Conservation (phyloP, 2,888 invertebrate species). For the Congeria kusceri region DNA sequence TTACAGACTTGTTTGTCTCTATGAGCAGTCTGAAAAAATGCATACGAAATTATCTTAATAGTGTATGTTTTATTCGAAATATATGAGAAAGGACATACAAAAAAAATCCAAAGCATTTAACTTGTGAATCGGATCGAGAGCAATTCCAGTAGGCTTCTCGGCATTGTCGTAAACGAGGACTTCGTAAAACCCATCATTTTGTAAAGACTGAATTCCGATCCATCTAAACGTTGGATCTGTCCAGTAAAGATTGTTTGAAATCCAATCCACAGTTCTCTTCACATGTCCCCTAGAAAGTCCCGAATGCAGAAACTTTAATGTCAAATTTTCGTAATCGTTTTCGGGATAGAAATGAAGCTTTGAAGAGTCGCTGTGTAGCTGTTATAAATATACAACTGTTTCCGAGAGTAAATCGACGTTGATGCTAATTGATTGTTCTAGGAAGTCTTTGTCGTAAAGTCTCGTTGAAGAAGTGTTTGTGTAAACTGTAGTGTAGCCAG, state of each 20-base stretch:
- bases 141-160: slow-evolving; percentile 21
- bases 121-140: slow-evolving; percentile 21
- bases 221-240: slow-evolving; percentile 37
- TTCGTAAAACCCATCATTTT: slow-evolving; percentile 2
- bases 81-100: no score
- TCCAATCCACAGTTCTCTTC: slow-evolving; percentile 35
- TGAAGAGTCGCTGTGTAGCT: not conserved
- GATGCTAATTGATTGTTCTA: not conserved
- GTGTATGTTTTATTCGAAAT: no score
- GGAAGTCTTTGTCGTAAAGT: no score
- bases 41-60: no score
- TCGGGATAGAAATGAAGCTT: slow-evolving; percentile 16
- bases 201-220: slow-evolving; percentile 36
- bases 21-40: no score
- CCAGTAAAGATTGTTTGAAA: slow-evolving; percentile 46
- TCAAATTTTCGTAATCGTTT: not conserved
- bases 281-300: slow-evolving; percentile 22
- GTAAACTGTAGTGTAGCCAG: no score
- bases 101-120: slow-evolving; percentile 8
- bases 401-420: slow-evolving; percentile 21
- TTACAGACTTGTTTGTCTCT: no score
- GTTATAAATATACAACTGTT: slow-evolving; percentile 24
- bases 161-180: slow-evolving; percentile 23
- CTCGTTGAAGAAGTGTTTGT: no score
- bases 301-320: not conserved